A percentile compares a stretch with the other conserved stretches of the same genome.
phyloP scores from a whole-genome alignment of 2,888 invertebrate species.

The Nycteola revayana region DNA sequence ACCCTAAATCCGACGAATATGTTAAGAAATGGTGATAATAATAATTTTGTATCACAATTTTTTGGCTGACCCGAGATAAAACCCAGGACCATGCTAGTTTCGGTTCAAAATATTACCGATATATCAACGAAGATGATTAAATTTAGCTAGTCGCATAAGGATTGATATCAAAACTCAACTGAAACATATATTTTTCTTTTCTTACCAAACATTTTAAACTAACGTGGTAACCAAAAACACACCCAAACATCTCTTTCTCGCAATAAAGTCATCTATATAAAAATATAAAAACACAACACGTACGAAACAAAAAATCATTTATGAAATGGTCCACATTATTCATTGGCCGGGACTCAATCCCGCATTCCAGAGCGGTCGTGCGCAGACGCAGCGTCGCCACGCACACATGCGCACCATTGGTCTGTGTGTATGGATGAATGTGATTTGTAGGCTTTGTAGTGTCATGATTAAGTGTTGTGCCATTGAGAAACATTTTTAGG shows the following conservation, averaged over 20 bases:
- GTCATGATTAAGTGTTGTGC: not conserved
- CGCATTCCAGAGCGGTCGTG: conserved; percentile 52
- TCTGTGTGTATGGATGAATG: conserved; percentile 8
- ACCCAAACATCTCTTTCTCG: conserved; percentile 3
- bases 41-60: no score
- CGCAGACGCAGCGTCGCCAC: conserved; percentile 63
- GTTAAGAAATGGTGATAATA: no score
- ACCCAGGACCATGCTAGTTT: no score
- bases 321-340: conserved; percentile 32
- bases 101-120: no score
- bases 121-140: no score
- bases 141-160: no score
- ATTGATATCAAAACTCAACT: no score
- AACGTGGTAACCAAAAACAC: not conserved
- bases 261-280: conserved; percentile 25
- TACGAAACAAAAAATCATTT: conserved; percentile 30
- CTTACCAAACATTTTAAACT: no score
- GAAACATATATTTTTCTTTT: no score
- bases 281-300: conserved; percentile 17
- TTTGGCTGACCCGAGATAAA: no score
- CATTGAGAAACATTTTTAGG: not conserved
- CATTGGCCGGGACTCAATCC: conserved; percentile 25
- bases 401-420: conserved; percentile 22
- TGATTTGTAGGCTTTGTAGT: not conserved
- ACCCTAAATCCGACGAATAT: no score